These are phyloP conservation scores for Bellardia bayeri DNA, from an alignment of 2,888 invertebrate genomes.

Conservation along the genomic window DNA sequence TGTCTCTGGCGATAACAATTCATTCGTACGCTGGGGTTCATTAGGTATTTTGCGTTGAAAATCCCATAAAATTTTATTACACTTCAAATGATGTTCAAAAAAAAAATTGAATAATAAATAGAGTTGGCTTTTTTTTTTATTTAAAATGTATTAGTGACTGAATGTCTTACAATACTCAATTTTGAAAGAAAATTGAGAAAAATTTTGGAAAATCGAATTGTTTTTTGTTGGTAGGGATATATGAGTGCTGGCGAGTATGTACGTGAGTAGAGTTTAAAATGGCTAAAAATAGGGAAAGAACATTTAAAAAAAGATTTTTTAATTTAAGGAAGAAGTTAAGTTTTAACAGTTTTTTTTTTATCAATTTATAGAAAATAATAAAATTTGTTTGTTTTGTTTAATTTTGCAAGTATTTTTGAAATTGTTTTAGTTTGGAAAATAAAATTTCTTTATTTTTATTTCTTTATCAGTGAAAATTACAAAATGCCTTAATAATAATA, in stretches of 20 bases:
- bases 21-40: not conserved
- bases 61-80: conserved; percentile 33
- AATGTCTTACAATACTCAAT: not conserved
- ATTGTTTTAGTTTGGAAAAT: no score
- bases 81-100: not conserved
- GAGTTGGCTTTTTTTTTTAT: not conserved
- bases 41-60: conserved; percentile 7
- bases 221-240: not conserved
- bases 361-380: no score
- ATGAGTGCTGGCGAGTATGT: not conserved
- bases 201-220: not conserved
- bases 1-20: not conserved
- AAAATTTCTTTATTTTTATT: no score
- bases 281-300: no score
- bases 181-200: not conserved
- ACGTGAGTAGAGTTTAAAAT: not conserved
- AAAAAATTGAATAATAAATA: conserved; percentile 24
- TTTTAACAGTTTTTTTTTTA: no score
- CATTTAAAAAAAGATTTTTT: no score
- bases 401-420: no score
- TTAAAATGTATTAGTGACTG: not conserved
- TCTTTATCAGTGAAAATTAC: no score
- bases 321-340: no score
- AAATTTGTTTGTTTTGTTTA: no score
- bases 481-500: no score